These are phyloP conservation scores for Pogonocherus hispidulus DNA, from an alignment of 2,888 invertebrate genomes.

Conservation along the genomic window DNA sequence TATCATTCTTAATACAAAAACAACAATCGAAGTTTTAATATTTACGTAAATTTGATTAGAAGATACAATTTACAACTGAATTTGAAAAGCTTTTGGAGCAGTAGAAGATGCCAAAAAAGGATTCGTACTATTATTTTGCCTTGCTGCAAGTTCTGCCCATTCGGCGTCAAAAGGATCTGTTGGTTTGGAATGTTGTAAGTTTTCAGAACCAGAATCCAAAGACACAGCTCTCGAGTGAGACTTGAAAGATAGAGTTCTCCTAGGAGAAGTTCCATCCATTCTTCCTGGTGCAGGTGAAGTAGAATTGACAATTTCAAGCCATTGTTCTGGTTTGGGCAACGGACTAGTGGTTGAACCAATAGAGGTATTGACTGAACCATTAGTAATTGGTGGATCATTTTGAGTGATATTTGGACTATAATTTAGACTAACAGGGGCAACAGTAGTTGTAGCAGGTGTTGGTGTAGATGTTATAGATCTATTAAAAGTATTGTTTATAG, in stretches of 20 bases:
- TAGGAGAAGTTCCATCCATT: conserved; percentile 68
- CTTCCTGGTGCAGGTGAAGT: conserved; percentile 65
- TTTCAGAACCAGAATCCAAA: conserved; percentile 68
- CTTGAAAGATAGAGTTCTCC: conserved; percentile 71
- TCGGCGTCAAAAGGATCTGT: conserved; percentile 88
- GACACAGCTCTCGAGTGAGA: conserved; percentile 72
- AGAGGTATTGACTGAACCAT: conserved; percentile 46
- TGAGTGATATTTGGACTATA: conserved; percentile 54
- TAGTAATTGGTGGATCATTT: conserved; percentile 34
- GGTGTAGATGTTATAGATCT: conserved; percentile 58
- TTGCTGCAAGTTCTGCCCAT: conserved; percentile 80
- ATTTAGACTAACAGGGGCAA: conserved; percentile 58
- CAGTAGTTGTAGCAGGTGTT: conserved; percentile 48
- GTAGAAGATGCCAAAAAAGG: conserved; percentile 73
- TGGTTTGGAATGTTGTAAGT: conserved; percentile 54
- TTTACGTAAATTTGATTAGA: conserved; percentile 4
- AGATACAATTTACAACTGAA: conserved; percentile 71
- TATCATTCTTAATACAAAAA: no score
- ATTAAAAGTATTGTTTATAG: conserved; percentile 62
- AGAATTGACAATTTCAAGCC: conserved; percentile 81
- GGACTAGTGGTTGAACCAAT: conserved; percentile 53
- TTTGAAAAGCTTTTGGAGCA: conserved; percentile 73
- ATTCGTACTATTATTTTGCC: conserved; percentile 73
- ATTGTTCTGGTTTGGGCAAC: conserved; percentile 86
- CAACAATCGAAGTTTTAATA: no score